A percentile compares a stretch with the other conserved stretches of the same genome.
phyloP scores from a whole-genome alignment of 2,113 vertebrate genomes.

The Austrofundulus limnaeus region DNA sequence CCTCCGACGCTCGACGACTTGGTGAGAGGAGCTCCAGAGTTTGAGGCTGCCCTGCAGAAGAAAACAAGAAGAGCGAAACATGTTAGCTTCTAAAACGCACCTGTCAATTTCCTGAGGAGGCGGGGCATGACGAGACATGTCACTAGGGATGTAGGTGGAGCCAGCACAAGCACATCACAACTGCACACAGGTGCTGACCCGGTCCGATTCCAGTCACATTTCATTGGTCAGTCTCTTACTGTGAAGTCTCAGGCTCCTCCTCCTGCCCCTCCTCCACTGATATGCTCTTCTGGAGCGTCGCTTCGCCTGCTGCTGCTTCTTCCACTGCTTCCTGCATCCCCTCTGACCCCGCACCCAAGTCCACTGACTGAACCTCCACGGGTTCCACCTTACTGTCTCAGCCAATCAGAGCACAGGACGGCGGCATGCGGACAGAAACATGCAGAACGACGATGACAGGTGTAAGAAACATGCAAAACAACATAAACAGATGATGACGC shows the following conservation, averaged over 20 bases:
- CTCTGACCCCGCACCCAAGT: constrained; percentile 36
- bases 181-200: background rate
- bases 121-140: background rate
- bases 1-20: constrained; percentile 91
- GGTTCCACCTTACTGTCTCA: constrained; percentile 34
- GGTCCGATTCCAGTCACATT: background rate
- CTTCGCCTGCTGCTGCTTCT: background rate
- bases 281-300: constrained; percentile 41
- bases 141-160: background rate
- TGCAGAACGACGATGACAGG: constrained; percentile 7
- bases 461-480: background rate
- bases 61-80: background rate
- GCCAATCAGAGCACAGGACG: constrained; percentile 18
- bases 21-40: constrained; percentile 83
- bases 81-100: background rate
- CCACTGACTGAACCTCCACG: constrained; percentile 42
- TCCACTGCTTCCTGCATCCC: constrained; percentile 25
- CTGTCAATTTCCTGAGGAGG: constrained; percentile 59
- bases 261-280: constrained; percentile 57
- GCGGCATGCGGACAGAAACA: constrained; percentile 32
- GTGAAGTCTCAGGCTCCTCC: constrained; percentile 40
- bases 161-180: background rate
- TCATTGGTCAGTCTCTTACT: constrained; percentile 57
- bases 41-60: constrained; percentile 79
- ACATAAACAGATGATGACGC: background rate